These are phyloP conservation scores for Acrobasis suavella DNA, from an alignment of 2,888 invertebrate species.

Conservation along the genomic window DNA sequence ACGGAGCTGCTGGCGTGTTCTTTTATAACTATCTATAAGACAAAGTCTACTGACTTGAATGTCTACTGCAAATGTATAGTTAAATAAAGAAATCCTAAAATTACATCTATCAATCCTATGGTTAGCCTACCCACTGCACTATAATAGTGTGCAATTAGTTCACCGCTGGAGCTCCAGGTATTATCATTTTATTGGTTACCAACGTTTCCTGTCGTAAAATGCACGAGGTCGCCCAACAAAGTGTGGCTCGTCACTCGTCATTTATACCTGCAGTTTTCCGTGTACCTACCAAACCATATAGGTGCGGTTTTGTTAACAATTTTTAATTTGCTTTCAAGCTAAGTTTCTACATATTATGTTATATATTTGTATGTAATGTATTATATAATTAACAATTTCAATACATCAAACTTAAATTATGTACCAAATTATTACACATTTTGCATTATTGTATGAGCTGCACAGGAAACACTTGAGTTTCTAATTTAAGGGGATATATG, in stretches of 20 bases:
- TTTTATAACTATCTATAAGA: too few relatives aligned
- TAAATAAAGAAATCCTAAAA: background rate
- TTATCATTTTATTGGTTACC: constrained; percentile 73
- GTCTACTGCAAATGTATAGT: too few relatives aligned
- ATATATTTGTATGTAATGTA: too few relatives aligned
- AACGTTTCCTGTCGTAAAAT: constrained; percentile 67
- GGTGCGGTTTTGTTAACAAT: constrained; percentile 27
- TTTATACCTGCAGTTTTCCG: constrained; percentile 66
- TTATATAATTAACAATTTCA: too few relatives aligned
- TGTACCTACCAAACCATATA: constrained; percentile 41
- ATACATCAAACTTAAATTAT: too few relatives aligned
- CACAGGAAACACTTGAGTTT: too few relatives aligned
- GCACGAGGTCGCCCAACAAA: constrained; percentile 63
- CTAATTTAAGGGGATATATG: too few relatives aligned
- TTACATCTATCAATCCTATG: background rate
- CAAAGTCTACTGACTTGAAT: too few relatives aligned
- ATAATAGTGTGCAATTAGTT: constrained; percentile 54
- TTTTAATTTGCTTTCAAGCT: background rate
- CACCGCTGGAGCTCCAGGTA: constrained; percentile 63
- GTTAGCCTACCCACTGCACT: background rate
- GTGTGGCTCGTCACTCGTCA: constrained; percentile 48
- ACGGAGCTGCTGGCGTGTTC: too few relatives aligned
- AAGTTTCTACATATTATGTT: too few relatives aligned
- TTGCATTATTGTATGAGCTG: too few relatives aligned
- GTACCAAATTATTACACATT: too few relatives aligned